Evolutionary conservation across 2,113 vertebrate genomes (phyloP).

Genomic region (Nesoenas mayeri): DNA sequence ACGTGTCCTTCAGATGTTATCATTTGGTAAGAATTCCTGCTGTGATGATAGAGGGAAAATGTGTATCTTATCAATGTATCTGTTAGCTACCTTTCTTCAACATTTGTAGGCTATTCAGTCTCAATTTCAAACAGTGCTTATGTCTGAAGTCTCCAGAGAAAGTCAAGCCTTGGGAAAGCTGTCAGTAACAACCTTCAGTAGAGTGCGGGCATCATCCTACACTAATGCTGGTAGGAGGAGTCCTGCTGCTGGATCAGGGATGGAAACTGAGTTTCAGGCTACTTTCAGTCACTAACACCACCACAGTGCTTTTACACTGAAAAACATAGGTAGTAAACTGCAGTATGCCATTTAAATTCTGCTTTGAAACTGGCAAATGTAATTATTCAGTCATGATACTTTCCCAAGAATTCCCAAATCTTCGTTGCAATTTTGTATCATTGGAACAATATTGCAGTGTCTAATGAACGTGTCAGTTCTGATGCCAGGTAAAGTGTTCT

Average conservation of each 20-base stretch:
- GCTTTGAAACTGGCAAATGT: not conserved
- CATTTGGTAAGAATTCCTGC: not conserved
- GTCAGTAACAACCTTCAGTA: not conserved
- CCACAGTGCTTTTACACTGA: fast-evolving
- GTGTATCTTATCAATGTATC: not conserved
- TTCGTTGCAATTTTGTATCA: not conserved
- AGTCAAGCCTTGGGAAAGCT: not conserved
- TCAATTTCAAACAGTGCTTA: not conserved
- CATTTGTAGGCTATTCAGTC: not conserved
- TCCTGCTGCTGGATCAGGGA: not conserved
- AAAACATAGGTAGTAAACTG: not conserved
- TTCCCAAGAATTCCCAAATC: not conserved
- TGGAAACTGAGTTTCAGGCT: not conserved
- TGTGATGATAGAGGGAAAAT: not conserved
- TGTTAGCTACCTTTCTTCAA: not conserved
- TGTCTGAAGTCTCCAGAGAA: not conserved
- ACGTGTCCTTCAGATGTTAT: not conserved
- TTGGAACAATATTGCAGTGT: not conserved
- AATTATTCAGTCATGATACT: not conserved
- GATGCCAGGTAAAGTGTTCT: fast-evolving
- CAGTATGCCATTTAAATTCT: not conserved
- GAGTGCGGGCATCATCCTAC: not conserved
- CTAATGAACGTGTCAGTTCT: fast-evolving
- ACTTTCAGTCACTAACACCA: not conserved
- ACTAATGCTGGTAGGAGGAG: not conserved